These are phyloP conservation scores for Melipona bicolor DNA, from an alignment of 2,888 invertebrate genomes.

Conservation along the genomic window DNA sequence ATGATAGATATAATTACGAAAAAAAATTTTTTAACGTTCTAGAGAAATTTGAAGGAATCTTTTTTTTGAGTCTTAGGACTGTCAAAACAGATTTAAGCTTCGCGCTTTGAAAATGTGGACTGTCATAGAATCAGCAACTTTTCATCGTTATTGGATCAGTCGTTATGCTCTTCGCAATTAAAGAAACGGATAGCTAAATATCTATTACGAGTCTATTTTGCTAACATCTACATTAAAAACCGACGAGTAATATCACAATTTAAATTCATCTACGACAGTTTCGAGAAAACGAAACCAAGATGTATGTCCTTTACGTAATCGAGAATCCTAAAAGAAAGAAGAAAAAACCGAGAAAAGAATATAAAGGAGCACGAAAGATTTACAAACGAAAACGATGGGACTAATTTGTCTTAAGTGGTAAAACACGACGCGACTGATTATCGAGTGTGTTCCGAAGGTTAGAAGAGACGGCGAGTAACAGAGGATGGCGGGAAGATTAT, in stretches of 20 bases:
- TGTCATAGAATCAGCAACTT: too few relatives aligned
- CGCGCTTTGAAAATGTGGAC: too few relatives aligned
- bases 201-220: neutral
- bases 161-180: neutral
- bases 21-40: too few relatives aligned
- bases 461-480: neutral
- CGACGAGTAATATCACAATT: neutral
- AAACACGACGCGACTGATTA: neutral
- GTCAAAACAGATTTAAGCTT: too few relatives aligned
- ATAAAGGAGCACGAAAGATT: neutral
- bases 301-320: neutral
- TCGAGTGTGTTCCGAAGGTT: constrained; percentile 6
- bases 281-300: neutral
- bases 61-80: too few relatives aligned
- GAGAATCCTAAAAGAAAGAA: neutral
- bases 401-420: constrained; percentile 5
- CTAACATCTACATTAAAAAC: neutral
- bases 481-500: constrained; percentile 29
- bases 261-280: neutral
- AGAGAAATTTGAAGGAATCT: too few relatives aligned
- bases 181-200: neutral
- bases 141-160: too few relatives aligned
- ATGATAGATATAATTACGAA: too few relatives aligned
- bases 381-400: too few relatives aligned
- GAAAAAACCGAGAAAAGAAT: neutral